phyloP scores from a whole-genome alignment of 2,797 vertebrate species.

The Melanotaenia maccullochi region DNA sequence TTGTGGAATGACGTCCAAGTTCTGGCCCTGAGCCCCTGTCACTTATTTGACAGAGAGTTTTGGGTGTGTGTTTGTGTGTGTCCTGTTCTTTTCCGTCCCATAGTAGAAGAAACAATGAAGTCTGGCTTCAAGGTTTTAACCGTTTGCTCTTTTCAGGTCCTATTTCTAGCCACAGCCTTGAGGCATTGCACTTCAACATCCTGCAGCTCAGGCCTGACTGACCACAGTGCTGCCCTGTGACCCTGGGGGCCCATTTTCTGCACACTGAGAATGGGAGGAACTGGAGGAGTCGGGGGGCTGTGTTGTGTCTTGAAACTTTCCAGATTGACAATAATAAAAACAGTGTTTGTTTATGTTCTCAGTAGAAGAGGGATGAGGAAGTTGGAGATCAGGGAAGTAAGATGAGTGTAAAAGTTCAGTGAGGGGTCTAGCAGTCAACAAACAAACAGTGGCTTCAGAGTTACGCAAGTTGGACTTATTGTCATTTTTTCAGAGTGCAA shows the following conservation, averaged over 20 bases:
- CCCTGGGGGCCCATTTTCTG: slow-evolving; percentile 25
- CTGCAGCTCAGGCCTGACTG: slow-evolving; percentile 58
- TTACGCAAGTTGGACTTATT: slow-evolving; percentile 55
- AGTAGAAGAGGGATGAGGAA: slow-evolving; percentile 45
- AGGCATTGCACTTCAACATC: slow-evolving; percentile 64
- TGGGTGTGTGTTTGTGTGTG: slow-evolving; percentile 33
- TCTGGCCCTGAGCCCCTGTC: slow-evolving; percentile 44
- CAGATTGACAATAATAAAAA: slow-evolving; percentile 65
- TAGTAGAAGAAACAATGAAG: slow-evolving; percentile 40
- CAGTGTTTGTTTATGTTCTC: slow-evolving; percentile 73
- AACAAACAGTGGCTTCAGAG: slow-evolving; percentile 47
- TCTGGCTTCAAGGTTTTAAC: slow-evolving; percentile 49
- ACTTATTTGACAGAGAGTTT: slow-evolving; percentile 48
- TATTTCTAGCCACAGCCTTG: slow-evolving; percentile 58
- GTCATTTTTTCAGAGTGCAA: slow-evolving; percentile 40
- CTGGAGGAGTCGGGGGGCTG: neutral
- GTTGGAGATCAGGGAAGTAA: slow-evolving; percentile 38
- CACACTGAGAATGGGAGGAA: slow-evolving; percentile 48
- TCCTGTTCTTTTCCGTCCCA: slow-evolving; percentile 45
- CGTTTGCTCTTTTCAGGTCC: slow-evolving; percentile 52
- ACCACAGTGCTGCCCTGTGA: slow-evolving; percentile 54
- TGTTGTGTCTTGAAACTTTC: slow-evolving; percentile 60
- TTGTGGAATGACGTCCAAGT: slow-evolving; percentile 36
- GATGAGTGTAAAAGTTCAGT: slow-evolving; percentile 64
- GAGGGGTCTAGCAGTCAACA: slow-evolving; percentile 59